Evolutionary conservation across 64 coral and sea anemone species (phyloP), one percentile per base, ranked within the genome.

Genomic region (Stichodactyla mertensii): DNA sequence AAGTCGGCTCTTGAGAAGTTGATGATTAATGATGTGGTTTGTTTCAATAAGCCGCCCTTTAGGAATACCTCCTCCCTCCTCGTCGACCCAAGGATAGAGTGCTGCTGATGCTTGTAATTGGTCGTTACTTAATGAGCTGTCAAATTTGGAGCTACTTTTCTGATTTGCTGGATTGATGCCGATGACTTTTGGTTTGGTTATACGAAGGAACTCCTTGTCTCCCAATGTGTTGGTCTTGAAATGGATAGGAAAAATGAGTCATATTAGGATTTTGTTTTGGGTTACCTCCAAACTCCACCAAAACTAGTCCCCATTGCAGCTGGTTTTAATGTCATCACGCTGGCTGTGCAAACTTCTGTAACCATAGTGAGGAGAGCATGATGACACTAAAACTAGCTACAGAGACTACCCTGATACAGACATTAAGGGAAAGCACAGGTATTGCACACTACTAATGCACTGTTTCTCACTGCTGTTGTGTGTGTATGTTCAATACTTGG

Each of bases 151-250:
- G 4, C 78, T 81, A 16, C 78, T 52, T 81, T 55, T 80, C 54
- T 89, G 90, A 62, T 26, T 81, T 86, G 13, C 23, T 61, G 19
- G 83, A 13, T 82, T 91, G 59, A 31, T 55, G 57, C 55, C 70
- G 6, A 54, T 87, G 56, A 67, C 54, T 55, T 61, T 88, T 20
- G 78, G 87, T 13, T 87, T 92, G 5, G 90, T 95, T 5, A 95
- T 95, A 62, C 87, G 84, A 36, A 95, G 90, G 77, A 95, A 95
- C 85, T 95, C 87, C 54, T 89, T 95, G 10, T 89, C 90, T 77
- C 71, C 89, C 19, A 95, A 77, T 59, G 24, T 74, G 24, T 26
- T 74, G 26, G 22, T 23, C 69, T 74, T 28, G 2, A 19, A 31
- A 23, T n/a, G 27, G 23, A 27, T 12, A 12, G 22, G 7, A 31